Evolutionary conservation across 2,797 vertebrate genomes (phyloP).

Genomic region (Distichodus sexfasciatus): DNA sequence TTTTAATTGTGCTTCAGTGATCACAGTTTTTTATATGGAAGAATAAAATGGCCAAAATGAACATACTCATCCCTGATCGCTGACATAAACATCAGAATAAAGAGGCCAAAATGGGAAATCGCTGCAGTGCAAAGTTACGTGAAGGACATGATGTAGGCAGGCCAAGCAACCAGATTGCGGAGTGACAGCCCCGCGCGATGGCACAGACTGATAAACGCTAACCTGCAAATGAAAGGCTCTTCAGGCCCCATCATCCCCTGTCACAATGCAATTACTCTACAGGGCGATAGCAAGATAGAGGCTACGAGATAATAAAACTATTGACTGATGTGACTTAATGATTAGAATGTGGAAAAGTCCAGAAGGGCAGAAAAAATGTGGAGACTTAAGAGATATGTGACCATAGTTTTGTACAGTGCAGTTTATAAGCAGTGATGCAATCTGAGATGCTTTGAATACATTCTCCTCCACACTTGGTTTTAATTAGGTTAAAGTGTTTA

Average conservation of each 20-base stretch:
- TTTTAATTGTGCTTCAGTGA: too few species aligned
- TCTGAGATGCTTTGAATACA: too few species aligned
- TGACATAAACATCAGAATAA: slow-evolving; percentile 27
- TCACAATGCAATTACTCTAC: slow-evolving; percentile 94
- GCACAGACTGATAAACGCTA: slow-evolving; percentile 89
- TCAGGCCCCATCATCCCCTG: slow-evolving; percentile 90
- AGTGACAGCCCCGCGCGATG: slow-evolving; percentile 88
- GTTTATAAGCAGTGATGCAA: too few species aligned
- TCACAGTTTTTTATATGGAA: too few species aligned
- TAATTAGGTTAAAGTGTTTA: too few species aligned
- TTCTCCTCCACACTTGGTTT: too few species aligned
- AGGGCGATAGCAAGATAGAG: slow-evolving; percentile 94
- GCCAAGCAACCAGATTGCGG: slow-evolving; percentile 82
- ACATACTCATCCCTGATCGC: neutral
- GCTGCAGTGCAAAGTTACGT: slow-evolving; percentile 89
- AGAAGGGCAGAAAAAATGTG: slow-evolving; percentile 84
- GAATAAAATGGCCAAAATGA: too few species aligned
- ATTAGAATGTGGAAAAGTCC: slow-evolving; percentile 90
- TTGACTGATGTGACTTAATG: slow-evolving; percentile 94
- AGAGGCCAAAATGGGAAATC: slow-evolving; percentile 76
- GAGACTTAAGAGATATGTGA: slow-evolving; percentile 72
- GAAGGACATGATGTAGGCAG: slow-evolving; percentile 89
- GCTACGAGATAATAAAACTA: slow-evolving; percentile 94
- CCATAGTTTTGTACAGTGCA: too few species aligned
- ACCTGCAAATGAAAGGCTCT: slow-evolving; percentile 92